Percentiles rank a stretch among this genome's conserved stretches.
phyloP scores from a whole-genome alignment of 2,113 vertebrate genomes.

The Centropus unirufus region DNA sequence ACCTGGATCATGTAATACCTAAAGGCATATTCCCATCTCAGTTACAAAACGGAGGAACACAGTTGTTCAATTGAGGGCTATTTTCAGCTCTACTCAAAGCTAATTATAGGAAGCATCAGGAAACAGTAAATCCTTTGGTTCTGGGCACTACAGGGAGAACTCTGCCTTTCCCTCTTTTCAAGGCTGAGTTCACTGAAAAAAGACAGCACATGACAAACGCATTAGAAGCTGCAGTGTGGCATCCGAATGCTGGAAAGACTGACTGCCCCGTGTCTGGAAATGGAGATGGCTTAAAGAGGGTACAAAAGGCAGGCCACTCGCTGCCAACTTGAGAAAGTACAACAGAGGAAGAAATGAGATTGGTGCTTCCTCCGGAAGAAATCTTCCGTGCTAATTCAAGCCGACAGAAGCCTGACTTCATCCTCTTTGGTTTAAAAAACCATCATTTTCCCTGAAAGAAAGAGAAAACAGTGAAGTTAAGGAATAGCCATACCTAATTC shows the following conservation, averaged over 20 bases:
- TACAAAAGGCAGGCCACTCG: not conserved
- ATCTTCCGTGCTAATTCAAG: not conserved
- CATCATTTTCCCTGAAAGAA: not conserved
- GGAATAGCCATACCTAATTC: not conserved
- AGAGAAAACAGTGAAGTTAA: not conserved
- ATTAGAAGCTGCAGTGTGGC: not conserved
- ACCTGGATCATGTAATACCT: not conserved
- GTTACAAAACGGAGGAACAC: not conserved
- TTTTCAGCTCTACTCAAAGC: not conserved
- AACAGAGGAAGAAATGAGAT: not conserved
- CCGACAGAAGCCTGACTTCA: not conserved
- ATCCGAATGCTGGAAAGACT: not conserved
- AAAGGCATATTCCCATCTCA: not conserved
- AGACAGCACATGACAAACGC: slow-evolving; percentile 38
- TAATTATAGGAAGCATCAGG: not conserved
- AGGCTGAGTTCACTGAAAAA: slow-evolving; percentile 4
- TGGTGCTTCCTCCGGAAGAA: not conserved
- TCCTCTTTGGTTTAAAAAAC: not conserved
- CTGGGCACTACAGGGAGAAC: not conserved
- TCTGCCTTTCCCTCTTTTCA: not conserved
- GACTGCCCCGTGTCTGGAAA: not conserved
- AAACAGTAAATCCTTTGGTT: not conserved
- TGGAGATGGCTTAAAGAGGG: not conserved
- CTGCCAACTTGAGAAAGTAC: not conserved
- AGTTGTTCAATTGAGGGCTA: not conserved